Percentiles rank a stretch among this genome's conserved stretches.
phyloP scores from a whole-genome alignment of 2,888 invertebrate species.

The Cryptocheilus praepositus region DNA sequence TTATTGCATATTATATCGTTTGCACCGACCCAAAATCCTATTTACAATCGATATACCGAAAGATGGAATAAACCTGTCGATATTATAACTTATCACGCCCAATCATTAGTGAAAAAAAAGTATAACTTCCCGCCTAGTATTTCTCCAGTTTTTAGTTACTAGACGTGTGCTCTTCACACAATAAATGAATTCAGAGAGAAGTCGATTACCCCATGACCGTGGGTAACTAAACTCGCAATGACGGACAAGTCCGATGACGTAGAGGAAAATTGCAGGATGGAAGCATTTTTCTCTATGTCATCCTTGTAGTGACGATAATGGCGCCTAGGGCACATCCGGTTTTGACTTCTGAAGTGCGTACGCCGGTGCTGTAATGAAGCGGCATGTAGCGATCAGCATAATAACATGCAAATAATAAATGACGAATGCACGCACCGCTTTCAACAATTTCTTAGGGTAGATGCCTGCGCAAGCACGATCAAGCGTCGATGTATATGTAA shows the following conservation, averaged over 20 bases:
- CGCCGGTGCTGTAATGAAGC: slow-evolving; percentile 19
- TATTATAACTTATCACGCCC: too few species aligned
- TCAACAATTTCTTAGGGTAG: neutral
- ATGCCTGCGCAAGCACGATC: too few species aligned
- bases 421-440: slow-evolving; percentile 16
- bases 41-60: too few species aligned
- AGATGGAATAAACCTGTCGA: too few species aligned
- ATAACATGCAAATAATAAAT: slow-evolving; percentile 40
- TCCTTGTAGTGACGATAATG: neutral
- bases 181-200: too few species aligned
- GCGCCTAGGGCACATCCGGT: slow-evolving; percentile 1
- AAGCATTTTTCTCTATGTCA: slow-evolving; percentile 38
- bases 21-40: too few species aligned
- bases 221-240: neutral
- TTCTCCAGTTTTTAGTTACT: too few species aligned
- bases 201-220: neutral
- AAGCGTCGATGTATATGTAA: neutral
- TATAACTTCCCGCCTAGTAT: too few species aligned
- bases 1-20: too few species aligned
- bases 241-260: neutral
- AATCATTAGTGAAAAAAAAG: too few species aligned
- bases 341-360: neutral
- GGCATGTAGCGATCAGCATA: slow-evolving; percentile 39
- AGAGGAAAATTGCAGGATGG: slow-evolving; percentile 43
- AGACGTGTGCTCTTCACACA: too few species aligned